These are phyloP conservation scores for Rhynchomys soricoides DNA, from an alignment of 2,113 vertebrate species.

Conservation along the genomic window DNA sequence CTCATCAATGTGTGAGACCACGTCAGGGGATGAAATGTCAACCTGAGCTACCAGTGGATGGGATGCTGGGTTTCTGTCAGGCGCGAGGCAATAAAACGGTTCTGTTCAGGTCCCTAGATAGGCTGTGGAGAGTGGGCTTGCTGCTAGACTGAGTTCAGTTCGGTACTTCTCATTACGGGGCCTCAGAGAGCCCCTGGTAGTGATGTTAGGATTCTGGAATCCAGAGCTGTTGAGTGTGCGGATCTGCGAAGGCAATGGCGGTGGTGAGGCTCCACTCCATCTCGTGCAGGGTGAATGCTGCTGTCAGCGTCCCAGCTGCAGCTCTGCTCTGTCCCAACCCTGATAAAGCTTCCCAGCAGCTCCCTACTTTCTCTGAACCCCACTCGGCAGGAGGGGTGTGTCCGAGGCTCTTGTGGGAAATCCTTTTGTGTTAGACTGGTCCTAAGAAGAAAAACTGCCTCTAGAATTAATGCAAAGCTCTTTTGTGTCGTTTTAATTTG, in stretches of 20 bases:
- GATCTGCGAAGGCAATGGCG: background rate
- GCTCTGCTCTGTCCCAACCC: background rate
- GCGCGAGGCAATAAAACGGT: background rate
- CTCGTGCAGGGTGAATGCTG: background rate
- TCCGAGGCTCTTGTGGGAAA: background rate
- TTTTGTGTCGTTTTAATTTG: constrained; percentile 65
- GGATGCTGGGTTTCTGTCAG: background rate
- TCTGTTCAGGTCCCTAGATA: background rate
- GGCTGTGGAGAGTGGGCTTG: background rate
- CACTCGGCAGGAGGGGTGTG: background rate
- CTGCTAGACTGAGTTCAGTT: background rate
- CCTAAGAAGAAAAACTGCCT: constrained; percentile 51
- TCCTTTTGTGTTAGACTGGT: constrained; percentile 39
- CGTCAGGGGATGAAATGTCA: background rate
- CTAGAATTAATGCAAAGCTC: constrained; percentile 69
- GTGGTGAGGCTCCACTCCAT: background rate
- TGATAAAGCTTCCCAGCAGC: background rate
- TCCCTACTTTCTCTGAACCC: background rate
- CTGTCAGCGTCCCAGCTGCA: background rate
- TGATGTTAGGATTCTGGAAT: constrained; percentile 27
- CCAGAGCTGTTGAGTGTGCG: background rate
- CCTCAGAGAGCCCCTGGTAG: background rate
- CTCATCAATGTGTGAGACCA: background rate
- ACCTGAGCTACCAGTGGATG: background rate
- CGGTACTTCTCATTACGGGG: background rate